phyloP scores from a whole-genome alignment of 2,797 vertebrate genomes.

The Lepus townsendii region DNA sequence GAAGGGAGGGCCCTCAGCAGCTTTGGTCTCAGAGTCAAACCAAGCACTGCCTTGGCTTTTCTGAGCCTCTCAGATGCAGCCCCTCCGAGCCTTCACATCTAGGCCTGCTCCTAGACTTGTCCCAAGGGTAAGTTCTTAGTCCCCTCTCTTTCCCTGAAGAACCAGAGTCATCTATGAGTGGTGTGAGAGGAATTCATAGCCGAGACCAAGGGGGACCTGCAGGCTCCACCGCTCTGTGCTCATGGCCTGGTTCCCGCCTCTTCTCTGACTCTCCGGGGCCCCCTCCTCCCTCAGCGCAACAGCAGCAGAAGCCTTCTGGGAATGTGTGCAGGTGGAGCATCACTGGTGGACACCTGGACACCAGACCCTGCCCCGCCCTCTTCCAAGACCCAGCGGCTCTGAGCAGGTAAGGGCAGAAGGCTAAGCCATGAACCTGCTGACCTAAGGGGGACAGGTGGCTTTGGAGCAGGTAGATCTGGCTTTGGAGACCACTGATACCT shows the following conservation, averaged over 20 bases:
- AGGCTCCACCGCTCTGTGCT: background rate
- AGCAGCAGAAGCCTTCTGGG: background rate
- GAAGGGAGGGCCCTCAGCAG: background rate
- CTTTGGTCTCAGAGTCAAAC: background rate
- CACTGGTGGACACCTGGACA: background rate
- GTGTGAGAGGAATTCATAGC: background rate
- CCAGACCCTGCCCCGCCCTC: background rate
- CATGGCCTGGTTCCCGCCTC: background rate
- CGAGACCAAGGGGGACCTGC: background rate
- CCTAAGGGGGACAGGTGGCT: background rate
- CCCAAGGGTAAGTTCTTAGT: background rate
- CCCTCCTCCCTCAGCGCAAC: background rate
- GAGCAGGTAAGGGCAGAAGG: background rate
- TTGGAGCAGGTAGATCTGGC: background rate
- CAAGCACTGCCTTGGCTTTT: background rate
- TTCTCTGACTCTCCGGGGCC: background rate
- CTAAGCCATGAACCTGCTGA: background rate
- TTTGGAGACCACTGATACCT: background rate
- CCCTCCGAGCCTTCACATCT: background rate
- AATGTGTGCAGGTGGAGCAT: background rate
- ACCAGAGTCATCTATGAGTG: background rate
- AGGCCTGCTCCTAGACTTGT: background rate
- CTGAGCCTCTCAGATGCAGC: background rate
- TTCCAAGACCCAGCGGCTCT: background rate
- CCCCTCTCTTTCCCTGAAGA: constrained; percentile 12